Evolutionary conservation across 2,797 vertebrate species (phyloP).

Genomic region (Poecile montanus): DNA sequence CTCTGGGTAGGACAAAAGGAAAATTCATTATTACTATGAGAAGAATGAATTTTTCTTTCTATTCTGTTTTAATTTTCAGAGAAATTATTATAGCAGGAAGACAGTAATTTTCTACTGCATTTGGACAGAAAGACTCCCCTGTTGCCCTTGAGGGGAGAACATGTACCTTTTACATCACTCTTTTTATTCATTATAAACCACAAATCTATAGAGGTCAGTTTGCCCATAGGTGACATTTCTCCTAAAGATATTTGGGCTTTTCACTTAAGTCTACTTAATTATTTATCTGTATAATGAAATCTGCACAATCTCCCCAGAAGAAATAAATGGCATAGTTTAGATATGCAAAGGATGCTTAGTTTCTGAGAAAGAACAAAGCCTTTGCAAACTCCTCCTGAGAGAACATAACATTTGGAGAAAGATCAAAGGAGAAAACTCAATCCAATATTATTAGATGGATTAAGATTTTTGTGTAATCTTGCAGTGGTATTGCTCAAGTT

Average conservation of each 20-base stretch:
- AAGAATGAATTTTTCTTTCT: neutral
- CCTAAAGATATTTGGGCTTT: neutral
- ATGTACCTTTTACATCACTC: neutral
- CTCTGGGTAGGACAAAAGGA: neutral
- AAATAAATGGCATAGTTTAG: constrained; percentile 16
- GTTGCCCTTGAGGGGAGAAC: neutral
- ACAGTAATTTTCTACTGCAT: neutral
- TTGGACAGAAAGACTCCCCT: neutral
- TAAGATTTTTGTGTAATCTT: constrained; percentile 29
- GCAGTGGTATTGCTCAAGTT: constrained; percentile 3
- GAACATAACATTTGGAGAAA: constrained; percentile 15
- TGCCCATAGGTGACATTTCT: constrained; percentile 7
- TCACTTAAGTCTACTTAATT: constrained; percentile 31
- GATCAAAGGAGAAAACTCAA: constrained; percentile 53
- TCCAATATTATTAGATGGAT: constrained; percentile 16
- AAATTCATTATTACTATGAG: neutral
- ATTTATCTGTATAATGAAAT: constrained; percentile 37
- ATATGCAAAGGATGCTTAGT: constrained; percentile 13
- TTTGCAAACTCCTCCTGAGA: constrained; percentile 12
- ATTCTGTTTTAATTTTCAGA: neutral
- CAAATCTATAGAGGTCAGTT: neutral
- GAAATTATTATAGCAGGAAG: neutral
- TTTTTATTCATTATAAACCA: neutral
- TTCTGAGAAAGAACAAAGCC: constrained; percentile 50
- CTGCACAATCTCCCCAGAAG: neutral